Base-by-base conservation (phyloP, 2,113 vertebrate genomes). In the Leptodactylus fuscus region DNA sequence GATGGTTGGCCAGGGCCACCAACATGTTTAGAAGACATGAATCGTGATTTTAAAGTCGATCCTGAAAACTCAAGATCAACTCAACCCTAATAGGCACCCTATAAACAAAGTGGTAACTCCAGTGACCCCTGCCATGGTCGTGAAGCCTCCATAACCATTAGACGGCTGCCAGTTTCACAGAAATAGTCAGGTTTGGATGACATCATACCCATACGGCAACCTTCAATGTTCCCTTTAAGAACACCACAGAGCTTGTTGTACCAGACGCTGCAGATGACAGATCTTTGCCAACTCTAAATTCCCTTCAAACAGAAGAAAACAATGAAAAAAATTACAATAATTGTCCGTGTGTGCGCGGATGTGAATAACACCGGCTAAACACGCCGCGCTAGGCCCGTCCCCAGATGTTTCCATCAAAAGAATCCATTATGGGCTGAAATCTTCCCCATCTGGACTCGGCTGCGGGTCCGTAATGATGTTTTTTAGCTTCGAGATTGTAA, bases 401-500 rank as follows among this genome's bases (percentile, higher is more conserved):
- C 83, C 83, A 85, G 74, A 85, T 85, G 83, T 85, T 70, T 49
- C 1, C 22, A 78, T 69, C 55, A 85, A 78, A 85, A 78, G 82
- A 67, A 85, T 77, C 73, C 58, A 49, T 85, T 51, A 78, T 53
- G 22, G 74, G n/a, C 22, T 20, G 16, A 38, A 53, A 84, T 85
- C 41, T 69, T 24, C 67, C 58, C 29, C 74, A 78, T 75, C 58
- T 85, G 73, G 29, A 51, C 38, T 78, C 11, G 41, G 24, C 55
- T 38, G 18, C 32, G 29, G 44, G 27, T 38, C 27, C 15, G 46
- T 53, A 70, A 78, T 7, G 32, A 20, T 12, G 58, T 29, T 85
- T 20, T 49, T 77, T 29, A 34, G n/a, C 34, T 15, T 36, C 51
- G 34, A 24, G 73, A 29, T 38, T 75, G 60, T 58, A 58, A 1